phyloP scores from a whole-genome alignment of 2,113 vertebrate genomes.

The Neolamprologus modestus region DNA sequence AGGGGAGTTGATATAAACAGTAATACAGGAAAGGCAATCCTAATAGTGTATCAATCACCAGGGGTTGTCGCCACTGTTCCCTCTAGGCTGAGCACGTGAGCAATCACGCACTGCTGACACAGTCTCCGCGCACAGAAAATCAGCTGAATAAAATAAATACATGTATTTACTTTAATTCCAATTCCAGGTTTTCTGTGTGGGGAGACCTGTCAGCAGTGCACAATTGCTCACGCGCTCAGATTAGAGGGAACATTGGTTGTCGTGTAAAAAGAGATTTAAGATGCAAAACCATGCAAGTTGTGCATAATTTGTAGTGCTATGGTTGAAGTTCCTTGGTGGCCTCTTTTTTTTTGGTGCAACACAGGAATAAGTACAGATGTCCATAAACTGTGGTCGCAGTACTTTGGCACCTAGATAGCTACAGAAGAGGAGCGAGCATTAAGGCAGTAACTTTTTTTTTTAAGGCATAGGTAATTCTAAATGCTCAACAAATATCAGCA shows the following conservation, averaged over 20 bases:
- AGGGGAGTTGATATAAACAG: background rate
- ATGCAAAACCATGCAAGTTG: background rate
- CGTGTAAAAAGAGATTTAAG: background rate
- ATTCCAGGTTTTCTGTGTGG: background rate
- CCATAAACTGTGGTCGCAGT: background rate
- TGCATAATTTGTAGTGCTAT: background rate
- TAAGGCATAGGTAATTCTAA: fast-evolving
- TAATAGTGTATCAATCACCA: background rate
- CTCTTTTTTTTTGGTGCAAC: background rate
- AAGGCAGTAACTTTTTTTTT: background rate
- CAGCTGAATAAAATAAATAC: background rate
- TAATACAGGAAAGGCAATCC: background rate
- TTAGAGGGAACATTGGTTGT: background rate
- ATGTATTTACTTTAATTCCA: background rate
- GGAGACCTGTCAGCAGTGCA: background rate
- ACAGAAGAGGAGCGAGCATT: background rate
- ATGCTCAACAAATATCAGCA: background rate
- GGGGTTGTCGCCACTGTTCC: background rate
- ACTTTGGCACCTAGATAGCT: background rate
- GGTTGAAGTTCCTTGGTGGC: background rate
- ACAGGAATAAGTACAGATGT: background rate
- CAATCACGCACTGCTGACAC: background rate
- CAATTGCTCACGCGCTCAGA: fast-evolving
- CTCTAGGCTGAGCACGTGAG: background rate
- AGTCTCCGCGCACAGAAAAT: background rate